Percentiles rank a stretch among this genome's conserved stretches.
These are phyloP conservation scores for Apistogramma diplotaenia DNA, from an alignment of 2,113 vertebrate genomes.

Conservation along the genomic window DNA sequence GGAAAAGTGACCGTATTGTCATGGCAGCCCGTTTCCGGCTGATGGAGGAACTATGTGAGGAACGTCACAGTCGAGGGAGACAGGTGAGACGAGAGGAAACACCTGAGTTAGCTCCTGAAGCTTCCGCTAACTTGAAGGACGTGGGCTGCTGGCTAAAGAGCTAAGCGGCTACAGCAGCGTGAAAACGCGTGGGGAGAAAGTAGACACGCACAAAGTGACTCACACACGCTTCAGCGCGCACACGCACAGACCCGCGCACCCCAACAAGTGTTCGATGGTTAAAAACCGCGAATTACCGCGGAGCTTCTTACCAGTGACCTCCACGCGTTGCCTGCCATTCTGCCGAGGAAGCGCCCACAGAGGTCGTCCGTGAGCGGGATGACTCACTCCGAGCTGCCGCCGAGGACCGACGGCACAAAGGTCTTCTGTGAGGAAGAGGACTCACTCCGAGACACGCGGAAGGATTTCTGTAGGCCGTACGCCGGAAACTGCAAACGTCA, in stretches of 20 bases:
- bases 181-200: rapidly evolving
- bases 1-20: neutral
- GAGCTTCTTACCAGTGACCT: conserved; percentile 78
- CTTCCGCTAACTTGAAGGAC: conserved; percentile 32
- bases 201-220: neutral
- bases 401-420: rapidly evolving
- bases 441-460: neutral
- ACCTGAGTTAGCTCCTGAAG: neutral
- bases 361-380: neutral
- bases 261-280: rapidly evolving
- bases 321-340: conserved; percentile 77
- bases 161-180: conserved; percentile 1
- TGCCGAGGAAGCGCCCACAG: neutral
- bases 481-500: too few relatives aligned
- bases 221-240: neutral
- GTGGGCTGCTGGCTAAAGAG: conserved; percentile 3
- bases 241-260: too few relatives aligned
- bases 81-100: neutral
- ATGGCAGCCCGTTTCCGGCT: neutral
- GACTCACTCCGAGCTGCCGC: neutral
- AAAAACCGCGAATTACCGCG: neutral
- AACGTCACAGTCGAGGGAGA: neutral
- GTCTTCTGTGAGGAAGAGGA: rapidly evolving
- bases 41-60: neutral
- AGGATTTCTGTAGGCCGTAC: rapidly evolving